Base-by-base conservation (phyloP, 2,888 invertebrate species). In the Protonemura montana region DNA sequence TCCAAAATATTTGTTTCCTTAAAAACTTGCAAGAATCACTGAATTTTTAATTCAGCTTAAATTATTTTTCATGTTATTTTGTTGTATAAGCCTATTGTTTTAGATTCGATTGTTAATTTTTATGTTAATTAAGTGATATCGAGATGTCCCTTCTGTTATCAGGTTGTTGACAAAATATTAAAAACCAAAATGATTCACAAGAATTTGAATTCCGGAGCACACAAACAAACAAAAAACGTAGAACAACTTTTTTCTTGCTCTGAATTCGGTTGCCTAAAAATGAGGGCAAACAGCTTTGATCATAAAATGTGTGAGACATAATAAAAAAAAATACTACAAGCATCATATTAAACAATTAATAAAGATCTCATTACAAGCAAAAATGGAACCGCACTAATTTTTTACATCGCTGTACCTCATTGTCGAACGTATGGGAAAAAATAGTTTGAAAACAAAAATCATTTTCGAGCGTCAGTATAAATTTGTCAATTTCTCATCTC, bases 21-120 rank as follows among this genome's bases (percentile, higher is more conserved):
- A 59, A 16, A 16, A 21, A 7, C 59, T 59, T 59, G 7, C 59
- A 59, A 59, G 59, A 59, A 59, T 13, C 59, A 59, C 13, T 10
- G 21, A 10, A 21, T 59, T 59, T 59, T 59, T 10, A 59, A 59
- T 21, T 59, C 59, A 59, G 21, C 59, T 59, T 59, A 59, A 59
- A 59, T 59, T 59, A 59, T 59, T 59, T 59, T 59, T 21, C 59
- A 59, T 59, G 59, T 59, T 59, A 59, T 59, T 59, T 59, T 59
- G 59, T 59, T 59, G 59, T 59, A 59, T 59, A 59, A 21, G n/a
- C n/a, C 59, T 59, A 59, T 59, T 59, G 59, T 59, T 59, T 59
- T 59, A 59, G 59, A 21, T 59, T 59, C 59, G 59, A 16, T 59
- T 59, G 59, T 59, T 59, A 59, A 59, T 59, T 59, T 59, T 10